Base-by-base conservation (phyloP, 2,797 vertebrate genomes). In the Bradypodion pumilum region DNA sequence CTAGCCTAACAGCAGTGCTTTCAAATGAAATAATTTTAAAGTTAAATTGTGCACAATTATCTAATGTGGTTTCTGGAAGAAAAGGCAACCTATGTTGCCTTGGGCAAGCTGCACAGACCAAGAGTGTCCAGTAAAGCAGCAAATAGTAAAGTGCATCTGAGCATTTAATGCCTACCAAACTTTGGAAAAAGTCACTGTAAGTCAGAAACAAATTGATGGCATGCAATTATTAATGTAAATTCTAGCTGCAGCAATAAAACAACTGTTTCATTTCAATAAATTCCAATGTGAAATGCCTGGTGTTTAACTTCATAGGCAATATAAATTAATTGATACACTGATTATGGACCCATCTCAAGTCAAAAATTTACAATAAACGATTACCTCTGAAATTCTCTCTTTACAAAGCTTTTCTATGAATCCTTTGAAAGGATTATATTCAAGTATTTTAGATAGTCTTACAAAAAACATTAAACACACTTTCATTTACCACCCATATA, bases 331-430 rank as follows among this genome's bases (percentile, higher is more conserved):
- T 16, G 10, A 73, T 42, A 74, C 19, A 85, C 12, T 46, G 32
- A 66, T 49, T 74, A 79, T 27, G 7, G 25, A 12, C 72, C 69
- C 46, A 16, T 27, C 37, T 60, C 19, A 74, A 85, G 35, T 76
- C 7, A 77, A 85, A n/a, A 52, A 77, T 77, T 10, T 63, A 42
- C 52, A 85, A 81, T 62, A 76, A 76, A 63, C 49, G 70, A 59
- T 76, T 85, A 66, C 49, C n/a, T 84, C 80, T 74, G 21, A 65
- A 75, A 75, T 76, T 83, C 32, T 88, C 83, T 86, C 85, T 73
- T 85, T 66, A 12, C 2, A 81, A 40, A 16, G 72, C 80, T 63
- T 83, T 44, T 69, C 78, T 83, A 83, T 74, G 73, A 84, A 87
- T 72, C 40, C 44, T 84, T 78, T 77, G 9, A 83, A 79, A 87